Evolutionary conservation across 2,113 vertebrate genomes (phyloP).

Genomic region (Vimba vimba): DNA sequence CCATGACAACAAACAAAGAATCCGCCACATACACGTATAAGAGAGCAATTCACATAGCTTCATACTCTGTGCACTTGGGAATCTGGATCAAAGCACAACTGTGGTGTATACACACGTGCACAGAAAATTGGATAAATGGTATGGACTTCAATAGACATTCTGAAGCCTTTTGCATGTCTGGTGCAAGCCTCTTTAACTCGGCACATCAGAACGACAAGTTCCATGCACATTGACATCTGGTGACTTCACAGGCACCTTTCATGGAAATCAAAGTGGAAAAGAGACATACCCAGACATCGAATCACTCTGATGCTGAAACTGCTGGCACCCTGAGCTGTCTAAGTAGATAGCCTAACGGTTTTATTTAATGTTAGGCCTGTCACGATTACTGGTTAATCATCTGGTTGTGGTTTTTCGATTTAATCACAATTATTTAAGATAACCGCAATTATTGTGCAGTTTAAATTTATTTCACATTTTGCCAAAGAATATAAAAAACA

Average conservation of each 20-base stretch:
- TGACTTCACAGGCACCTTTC: not conserved
- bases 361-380: not conserved
- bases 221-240: not conserved
- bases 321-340: not conserved
- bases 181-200: not conserved
- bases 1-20: conserved; percentile 50
- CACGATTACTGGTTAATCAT: not conserved
- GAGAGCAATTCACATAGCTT: conserved; percentile 7
- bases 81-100: not conserved
- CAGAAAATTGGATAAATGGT: not conserved
- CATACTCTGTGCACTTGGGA: not conserved
- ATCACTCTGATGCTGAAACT: not conserved
- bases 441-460: not conserved
- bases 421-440: not conserved
- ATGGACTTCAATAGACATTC: not conserved
- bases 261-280: not conserved
- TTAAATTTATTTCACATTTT: too few species aligned
- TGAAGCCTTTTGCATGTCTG: not conserved
- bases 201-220: not conserved
- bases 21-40: conserved; percentile 6
- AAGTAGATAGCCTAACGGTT: not conserved
- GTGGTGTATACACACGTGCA: not conserved
- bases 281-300: not conserved
- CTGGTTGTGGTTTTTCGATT: not conserved
- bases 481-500: too few species aligned